These are phyloP conservation scores for Drosophila navojoa DNA, from an alignment of 1,140 invertebrate genomes.

Conservation along the genomic window DNA sequence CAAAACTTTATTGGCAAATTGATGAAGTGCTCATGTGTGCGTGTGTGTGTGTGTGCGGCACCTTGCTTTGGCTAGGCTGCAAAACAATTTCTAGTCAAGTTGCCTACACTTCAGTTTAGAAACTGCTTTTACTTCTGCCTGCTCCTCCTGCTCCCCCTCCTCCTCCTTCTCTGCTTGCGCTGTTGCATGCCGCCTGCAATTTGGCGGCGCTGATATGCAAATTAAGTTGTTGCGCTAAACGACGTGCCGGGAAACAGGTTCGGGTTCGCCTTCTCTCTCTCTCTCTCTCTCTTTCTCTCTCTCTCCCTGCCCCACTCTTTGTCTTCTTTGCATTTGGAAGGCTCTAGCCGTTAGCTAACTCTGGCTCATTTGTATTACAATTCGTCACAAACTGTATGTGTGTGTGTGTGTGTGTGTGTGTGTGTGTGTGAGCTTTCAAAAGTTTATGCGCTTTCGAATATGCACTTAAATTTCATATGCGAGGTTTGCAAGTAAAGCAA, in stretches of 20 bases:
- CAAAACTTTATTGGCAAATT: conserved; percentile 82
- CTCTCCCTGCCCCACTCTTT: neutral
- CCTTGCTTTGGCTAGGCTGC: conserved; percentile 40
- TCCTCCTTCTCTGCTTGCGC: neutral
- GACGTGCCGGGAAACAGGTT: conserved; percentile 77
- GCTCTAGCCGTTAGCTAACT: conserved; percentile 4
- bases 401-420: conserved; percentile 3
- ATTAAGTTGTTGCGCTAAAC: conserved; percentile 82
- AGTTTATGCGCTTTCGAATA: conserved; percentile 48
- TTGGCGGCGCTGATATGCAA: conserved; percentile 79
- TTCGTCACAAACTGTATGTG: conserved; percentile 60
- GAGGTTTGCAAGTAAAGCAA: conserved; percentile 25
- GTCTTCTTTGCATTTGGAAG: too few species aligned
- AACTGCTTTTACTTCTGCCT: neutral
- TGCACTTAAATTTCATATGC: conserved; percentile 36
- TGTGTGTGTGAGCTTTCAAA: conserved; percentile 37
- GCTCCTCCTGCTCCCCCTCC: neutral
- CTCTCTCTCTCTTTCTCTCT: conserved; percentile 1
- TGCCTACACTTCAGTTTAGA: conserved; percentile 48
- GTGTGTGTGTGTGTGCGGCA: conserved; percentile 23
- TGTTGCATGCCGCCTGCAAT: conserved; percentile 78
- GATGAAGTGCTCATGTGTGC: conserved; percentile 69
- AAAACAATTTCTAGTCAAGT: conserved; percentile 71
- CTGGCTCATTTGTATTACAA: conserved; percentile 76
- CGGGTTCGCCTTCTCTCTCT: conserved; percentile 21